Evolutionary conservation across 2,888 invertebrate species (phyloP), one percentile per base, ranked within the genome.

Genomic region (Cryptocephalus primarius): DNA sequence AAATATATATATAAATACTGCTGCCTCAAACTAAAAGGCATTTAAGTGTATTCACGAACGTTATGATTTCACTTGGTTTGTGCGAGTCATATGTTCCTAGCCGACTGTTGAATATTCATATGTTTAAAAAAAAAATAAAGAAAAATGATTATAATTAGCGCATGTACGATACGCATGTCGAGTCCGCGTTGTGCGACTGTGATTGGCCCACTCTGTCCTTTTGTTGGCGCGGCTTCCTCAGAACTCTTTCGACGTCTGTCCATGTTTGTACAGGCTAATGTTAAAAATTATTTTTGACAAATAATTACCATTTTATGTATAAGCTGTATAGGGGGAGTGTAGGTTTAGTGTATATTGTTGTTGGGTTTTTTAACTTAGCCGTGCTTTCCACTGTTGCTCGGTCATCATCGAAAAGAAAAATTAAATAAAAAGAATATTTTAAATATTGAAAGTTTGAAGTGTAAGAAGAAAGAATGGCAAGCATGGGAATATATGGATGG

Each of bases 261-360:
- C 58, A 61, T 61, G 59, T 66, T 22, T 67, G 68, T 68, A 68
- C 66, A 68, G 68, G 64, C 68, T 68, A 67, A 64, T 59, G 60
- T 65, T 66, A 48, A 59, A 62, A 68, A 64, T 68, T 67, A 68
- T 69, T 69, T 68, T 69, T 68, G 67, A 68, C 68, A 67, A 66
- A 67, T 67, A 65, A 68, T 67, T 67, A 68, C 68, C 67, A 68
- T 63, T 63, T 61, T 62, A 62, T 64, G 60, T 67, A 64, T 69
- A 68, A 68, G 65, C 60, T 66, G 65, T 66, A 67, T 66, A 66
- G 62, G 61, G 65, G 65, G 63, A 65, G 62, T 61, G 60, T 67
- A 68, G 68, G 60, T 65, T 58, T 68, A 67, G 63, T 66, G 64
- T 66, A 68, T 61, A 64, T 65, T 64, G 59, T 67, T 67, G 65